Evolutionary conservation across 1,140 invertebrate genomes (phyloP).

Genomic region (Neelides sp.): DNA sequence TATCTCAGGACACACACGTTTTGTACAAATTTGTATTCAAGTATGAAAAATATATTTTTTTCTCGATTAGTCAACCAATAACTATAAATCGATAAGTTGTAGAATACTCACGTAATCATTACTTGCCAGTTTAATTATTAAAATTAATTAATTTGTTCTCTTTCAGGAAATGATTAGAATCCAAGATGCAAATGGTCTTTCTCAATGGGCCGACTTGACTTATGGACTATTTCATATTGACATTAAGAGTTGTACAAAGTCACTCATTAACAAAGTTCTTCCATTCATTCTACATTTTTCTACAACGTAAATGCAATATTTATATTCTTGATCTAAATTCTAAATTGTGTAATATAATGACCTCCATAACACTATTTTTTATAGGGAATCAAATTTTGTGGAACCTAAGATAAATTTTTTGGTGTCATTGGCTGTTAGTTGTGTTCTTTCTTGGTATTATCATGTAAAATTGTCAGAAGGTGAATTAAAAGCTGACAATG

Average conservation of each 20-base stretch:
- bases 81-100: conserved; percentile 5
- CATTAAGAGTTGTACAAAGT: conserved; percentile 17
- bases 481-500: conserved; percentile 4
- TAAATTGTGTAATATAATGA: background rate
- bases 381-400: conserved; percentile 17
- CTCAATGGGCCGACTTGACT: conserved; percentile 21
- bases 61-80: conserved; percentile 8
- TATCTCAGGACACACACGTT: conserved; percentile 17
- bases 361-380: background rate
- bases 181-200: conserved; percentile 17
- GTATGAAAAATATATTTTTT: background rate
- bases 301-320: conserved; percentile 14
- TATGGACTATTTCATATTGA: conserved; percentile 27
- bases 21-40: conserved; percentile 15
- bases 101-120: background rate
- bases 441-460: conserved; percentile 17
- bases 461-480: conserved; percentile 16
- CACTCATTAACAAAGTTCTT: conserved; percentile 14
- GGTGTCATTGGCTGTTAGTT: conserved; percentile 19
- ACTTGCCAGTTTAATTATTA: too few species aligned
- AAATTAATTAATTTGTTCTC: conserved; percentile 4
- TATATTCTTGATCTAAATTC: background rate
- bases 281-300: conserved; percentile 21
- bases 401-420: conserved; percentile 23
- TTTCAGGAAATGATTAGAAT: conserved; percentile 21